phyloP scores from a whole-genome alignment of 1,140 invertebrate genomes.

The Nephila pilipes region DNA sequence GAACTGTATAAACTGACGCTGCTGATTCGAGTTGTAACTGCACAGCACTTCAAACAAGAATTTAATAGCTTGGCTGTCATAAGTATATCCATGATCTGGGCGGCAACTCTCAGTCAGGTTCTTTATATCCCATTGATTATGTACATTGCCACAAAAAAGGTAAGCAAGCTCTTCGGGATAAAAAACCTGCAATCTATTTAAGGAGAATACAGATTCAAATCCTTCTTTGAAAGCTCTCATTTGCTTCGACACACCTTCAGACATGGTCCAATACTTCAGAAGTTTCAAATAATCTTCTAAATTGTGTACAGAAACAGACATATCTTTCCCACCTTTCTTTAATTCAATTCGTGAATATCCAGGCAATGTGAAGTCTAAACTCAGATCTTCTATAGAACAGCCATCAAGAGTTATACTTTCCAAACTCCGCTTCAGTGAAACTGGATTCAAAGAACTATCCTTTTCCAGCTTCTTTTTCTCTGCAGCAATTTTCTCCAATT shows the following conservation, averaged over 20 bases:
- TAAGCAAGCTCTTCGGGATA: slow-evolving; percentile 87
- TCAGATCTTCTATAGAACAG: slow-evolving; percentile 93
- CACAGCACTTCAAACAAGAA: slow-evolving; percentile 96
- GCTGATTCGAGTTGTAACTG: slow-evolving; percentile 93
- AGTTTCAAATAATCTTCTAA: slow-evolving; percentile 92
- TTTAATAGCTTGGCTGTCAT: slow-evolving; percentile 95
- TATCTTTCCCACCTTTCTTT: slow-evolving; percentile 94
- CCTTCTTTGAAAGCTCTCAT: slow-evolving; percentile 98
- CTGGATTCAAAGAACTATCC: slow-evolving; percentile 14
- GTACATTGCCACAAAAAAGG: slow-evolving; percentile 86
- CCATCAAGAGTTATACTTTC: slow-evolving; percentile 92
- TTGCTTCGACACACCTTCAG: slow-evolving; percentile 94
- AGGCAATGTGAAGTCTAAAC: slow-evolving; percentile 95
- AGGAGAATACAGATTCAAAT: slow-evolving; percentile 96
- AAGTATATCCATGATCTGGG: slow-evolving; percentile 97
- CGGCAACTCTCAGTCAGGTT: slow-evolving; percentile 95
- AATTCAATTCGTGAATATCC: slow-evolving; percentile 94
- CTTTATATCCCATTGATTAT: slow-evolving; percentile 91
- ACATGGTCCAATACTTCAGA: slow-evolving; percentile 92
- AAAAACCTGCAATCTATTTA: slow-evolving; percentile 63
- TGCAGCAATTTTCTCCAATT: slow-evolving; percentile 89
- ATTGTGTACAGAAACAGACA: slow-evolving; percentile 94
- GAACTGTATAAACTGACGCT: slow-evolving; percentile 98
- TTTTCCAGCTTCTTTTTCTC: slow-evolving; percentile 79
- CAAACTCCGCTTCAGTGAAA: slow-evolving; percentile 81